Evolutionary conservation across 1,140 invertebrate species (phyloP).

Genomic region (Panagrolaimus sp.): DNA sequence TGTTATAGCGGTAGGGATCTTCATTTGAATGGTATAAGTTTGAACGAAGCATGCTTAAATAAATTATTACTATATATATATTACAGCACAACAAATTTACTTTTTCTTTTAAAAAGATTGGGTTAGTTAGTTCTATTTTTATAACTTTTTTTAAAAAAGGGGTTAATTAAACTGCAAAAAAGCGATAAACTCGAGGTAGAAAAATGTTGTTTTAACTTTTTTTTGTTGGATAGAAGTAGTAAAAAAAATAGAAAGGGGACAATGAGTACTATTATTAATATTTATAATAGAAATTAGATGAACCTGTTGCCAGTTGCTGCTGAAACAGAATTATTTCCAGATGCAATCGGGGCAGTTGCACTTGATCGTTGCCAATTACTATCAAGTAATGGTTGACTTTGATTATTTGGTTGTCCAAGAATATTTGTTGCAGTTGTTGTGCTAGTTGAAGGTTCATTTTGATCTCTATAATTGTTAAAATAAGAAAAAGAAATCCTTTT

Average conservation of each 20-base stretch:
- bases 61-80: not conserved
- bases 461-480: slow-evolving; percentile 1
- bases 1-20: not conserved
- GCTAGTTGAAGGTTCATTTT: slow-evolving; percentile 3
- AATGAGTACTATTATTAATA: not conserved
- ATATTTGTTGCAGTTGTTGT: slow-evolving; percentile 2
- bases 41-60: slow-evolving; percentile 17
- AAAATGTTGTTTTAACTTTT: too few relatives aligned
- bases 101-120: too few relatives aligned
- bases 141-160: too few relatives aligned
- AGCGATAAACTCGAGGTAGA: too few relatives aligned
- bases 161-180: too few relatives aligned
- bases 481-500: too few relatives aligned
- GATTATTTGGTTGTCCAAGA: not conserved
- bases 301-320: slow-evolving; percentile 11
- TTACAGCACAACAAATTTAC: too few relatives aligned
- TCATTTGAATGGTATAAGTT: not conserved
- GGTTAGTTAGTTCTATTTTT: too few relatives aligned
- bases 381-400: not conserved
- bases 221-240: not conserved
- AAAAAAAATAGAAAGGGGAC: slow-evolving; percentile 4
- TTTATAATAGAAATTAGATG: slow-evolving; percentile 8
- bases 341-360: slow-evolving; percentile 5
- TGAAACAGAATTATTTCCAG: slow-evolving; percentile 8
- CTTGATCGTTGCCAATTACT: slow-evolving; percentile 1